Base-by-base conservation (phyloP, 2,888 invertebrate genomes). In the Aporophyla lueneburgensis region DNA sequence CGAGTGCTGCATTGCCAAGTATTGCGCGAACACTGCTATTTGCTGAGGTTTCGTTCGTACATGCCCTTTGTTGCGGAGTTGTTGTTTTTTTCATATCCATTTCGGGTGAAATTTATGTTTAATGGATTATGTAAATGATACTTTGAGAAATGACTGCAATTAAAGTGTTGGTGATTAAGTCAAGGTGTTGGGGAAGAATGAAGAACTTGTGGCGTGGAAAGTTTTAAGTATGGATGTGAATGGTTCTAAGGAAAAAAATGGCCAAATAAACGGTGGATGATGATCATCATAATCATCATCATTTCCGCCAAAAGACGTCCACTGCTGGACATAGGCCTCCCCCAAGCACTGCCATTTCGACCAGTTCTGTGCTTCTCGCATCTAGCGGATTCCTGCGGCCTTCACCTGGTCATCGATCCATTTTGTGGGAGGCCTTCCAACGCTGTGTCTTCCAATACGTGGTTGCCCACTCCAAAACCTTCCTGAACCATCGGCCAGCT, bases 21-120 rank as follows among this genome's bases (percentile, higher is more conserved):
- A 93, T 94, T 94, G 92, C 94, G 93, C 93, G 92, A 91, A 90
- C 92, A 90, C 89, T 88, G 91, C 93, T 92, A 94, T 93, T 94
- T 93, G 93, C 92, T 92, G 93, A 92, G 93, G 93, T 94, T 94
- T 93, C 93, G 85, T 89, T 86, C 84, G 83, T 83, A 88, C 89
- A 90, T 89, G 86, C 89, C 87, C 87, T 90, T 89, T 83, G 84
- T 84, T 86, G 80, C 76, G 71, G 82, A 80, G 65, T 71, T 49
- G 68, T 87, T 85, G 83, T 89, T 85, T 81, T 86, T 85, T 84
- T n/a, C n/a, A 68, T 78, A 27, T 78, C 71, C 65, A 78, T 82
- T 78, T 66, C 40, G 27, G 58, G 46, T 53, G 74, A 68, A 73
- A 76, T 81, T 76, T 59, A 62, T 79, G 58, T 78, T 71, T 70